phyloP scores from a whole-genome alignment of 2,797 vertebrate species.

The Artibeus lituratus region DNA sequence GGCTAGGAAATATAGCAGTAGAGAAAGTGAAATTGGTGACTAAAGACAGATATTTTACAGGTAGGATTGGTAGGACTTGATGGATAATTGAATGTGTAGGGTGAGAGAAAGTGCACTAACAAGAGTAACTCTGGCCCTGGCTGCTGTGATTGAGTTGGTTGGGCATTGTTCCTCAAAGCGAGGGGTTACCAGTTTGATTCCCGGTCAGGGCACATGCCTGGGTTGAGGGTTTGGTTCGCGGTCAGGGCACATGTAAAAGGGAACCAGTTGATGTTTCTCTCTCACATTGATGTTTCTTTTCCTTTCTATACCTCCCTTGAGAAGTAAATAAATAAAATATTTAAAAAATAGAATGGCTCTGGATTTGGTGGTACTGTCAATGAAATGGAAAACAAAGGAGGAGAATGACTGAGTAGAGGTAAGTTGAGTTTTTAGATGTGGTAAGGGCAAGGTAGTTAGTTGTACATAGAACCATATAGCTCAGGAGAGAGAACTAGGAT shows the following conservation, averaged over 20 bases:
- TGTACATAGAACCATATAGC: background rate
- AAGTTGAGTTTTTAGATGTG: background rate
- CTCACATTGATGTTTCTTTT: too few species aligned
- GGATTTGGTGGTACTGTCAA: background rate
- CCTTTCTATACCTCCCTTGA: background rate
- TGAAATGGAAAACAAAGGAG: background rate
- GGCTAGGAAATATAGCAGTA: background rate
- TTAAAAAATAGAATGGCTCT: background rate
- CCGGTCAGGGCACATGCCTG: background rate
- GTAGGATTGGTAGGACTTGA: background rate
- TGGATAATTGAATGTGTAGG: background rate
- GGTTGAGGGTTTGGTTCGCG: too few species aligned
- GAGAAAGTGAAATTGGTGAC: background rate
- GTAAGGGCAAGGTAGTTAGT: background rate
- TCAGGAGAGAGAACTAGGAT: background rate
- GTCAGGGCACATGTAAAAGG: background rate
- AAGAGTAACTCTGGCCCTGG: background rate
- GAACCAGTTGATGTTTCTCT: background rate
- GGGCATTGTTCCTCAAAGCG: background rate
- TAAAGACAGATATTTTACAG: background rate
- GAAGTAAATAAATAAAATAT: background rate
- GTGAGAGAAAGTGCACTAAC: background rate
- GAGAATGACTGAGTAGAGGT: background rate
- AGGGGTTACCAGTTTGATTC: background rate
- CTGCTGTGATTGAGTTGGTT: background rate